Conservation (phyloP, 2,888 invertebrate species). For the Hydrotaea cyrtoneurina region DNA sequence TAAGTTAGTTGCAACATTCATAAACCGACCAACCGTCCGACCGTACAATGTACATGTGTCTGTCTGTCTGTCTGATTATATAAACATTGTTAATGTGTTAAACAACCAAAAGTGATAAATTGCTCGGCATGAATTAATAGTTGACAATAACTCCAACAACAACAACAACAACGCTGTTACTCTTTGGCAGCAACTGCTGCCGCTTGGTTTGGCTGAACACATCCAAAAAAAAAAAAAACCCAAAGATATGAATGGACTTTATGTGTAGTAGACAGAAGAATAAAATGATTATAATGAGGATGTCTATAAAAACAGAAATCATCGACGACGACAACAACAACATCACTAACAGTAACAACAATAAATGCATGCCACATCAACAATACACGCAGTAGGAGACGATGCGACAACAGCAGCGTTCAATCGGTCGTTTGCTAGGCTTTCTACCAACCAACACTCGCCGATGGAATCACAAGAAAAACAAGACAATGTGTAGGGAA, state of each 20-base stretch:
- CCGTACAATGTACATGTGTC: constrained; percentile 23
- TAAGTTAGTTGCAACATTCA: background rate
- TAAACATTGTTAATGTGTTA: constrained; percentile 73
- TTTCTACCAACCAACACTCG: constrained; percentile 18
- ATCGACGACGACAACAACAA: constrained; percentile 39
- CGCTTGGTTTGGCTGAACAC: background rate
- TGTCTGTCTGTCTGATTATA: background rate
- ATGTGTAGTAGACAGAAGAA: constrained; percentile 31
- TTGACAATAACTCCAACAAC: constrained; percentile 68
- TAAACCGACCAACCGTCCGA: background rate
- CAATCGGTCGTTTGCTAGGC: background rate
- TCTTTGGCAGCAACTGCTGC: constrained; percentile 4
- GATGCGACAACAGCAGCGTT: constrained; percentile 21
- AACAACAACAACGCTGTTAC: constrained; percentile 42
- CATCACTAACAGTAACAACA: constrained; percentile 36
- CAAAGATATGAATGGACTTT: constrained; percentile 65
- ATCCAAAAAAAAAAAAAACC: constrained; percentile 26
- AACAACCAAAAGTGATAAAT: constrained; percentile 79
- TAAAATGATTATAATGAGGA: constrained; percentile 65
- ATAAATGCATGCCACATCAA: constrained; percentile 21
- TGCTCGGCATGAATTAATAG: constrained; percentile 78
- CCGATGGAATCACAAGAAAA: background rate
- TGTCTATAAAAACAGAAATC: constrained; percentile 57
- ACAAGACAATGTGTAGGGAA: background rate
- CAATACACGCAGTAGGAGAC: constrained; percentile 40